Evolutionary conservation across 2,113 vertebrate species (phyloP), one percentile per base, ranked within the genome.

Genomic region (Phylloscopus trochilus): DNA sequence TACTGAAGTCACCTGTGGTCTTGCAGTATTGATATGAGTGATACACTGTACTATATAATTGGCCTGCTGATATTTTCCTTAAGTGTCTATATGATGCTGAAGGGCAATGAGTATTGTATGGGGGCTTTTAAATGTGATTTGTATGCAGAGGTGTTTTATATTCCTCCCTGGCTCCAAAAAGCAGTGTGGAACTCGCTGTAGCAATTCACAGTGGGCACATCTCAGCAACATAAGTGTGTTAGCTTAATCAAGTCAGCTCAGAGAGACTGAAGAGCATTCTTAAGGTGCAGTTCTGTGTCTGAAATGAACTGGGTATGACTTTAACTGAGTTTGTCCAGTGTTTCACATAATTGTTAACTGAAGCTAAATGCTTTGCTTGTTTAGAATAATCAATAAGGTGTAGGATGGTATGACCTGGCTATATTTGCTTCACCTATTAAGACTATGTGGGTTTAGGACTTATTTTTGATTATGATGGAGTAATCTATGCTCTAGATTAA

Each of bases 11-110:
- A 41, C 64, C 64, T 72, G 9, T 77, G 44, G 51, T 95, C 85
- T 92, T 95, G 43, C 56, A 74, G 10, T 49, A 67, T 95, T 90
- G 94, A 95, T 82, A 52, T 24, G 27, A 8, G 13, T 81, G 56
- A 68, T 23, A 41, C 64, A 82, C 73, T 91, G 75, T 76, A 14
- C 85, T 89, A 2, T 73, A 51, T 84, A 49, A 89, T 78, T 95
- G 89, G 53, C 43, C 47, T 83, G 31, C 83, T 97, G 92, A 78
- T 97, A 70, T 92, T 96, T 93, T 92, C 69, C 68, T 83, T 59
- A 90, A 96, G 33, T 94, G 44, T 73, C 51, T 95, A 30, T 64
- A 35, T 69, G 84, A 72, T 43, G 78, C 49, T 77, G 49, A 87
- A 24, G 41, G 31, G 24, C 49, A 58, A 18, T 55, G 64, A 92